Percentiles rank a stretch among this genome's conserved stretches.
Evolutionary conservation across 1,140 invertebrate species (phyloP).

Genomic region (Hestina assimilis): DNA sequence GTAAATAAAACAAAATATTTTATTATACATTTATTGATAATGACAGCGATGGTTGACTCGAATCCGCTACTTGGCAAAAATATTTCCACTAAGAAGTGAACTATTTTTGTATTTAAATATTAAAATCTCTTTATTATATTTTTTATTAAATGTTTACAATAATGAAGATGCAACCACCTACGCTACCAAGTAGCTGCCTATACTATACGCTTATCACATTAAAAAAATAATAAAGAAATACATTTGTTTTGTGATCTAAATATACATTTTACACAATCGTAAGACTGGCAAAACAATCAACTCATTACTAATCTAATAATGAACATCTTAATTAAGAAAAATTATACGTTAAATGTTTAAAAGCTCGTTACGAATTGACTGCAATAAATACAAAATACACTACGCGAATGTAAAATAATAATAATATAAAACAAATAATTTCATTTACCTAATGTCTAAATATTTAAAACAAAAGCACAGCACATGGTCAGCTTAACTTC

Average conservation of each 20-base stretch:
- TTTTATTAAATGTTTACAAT: conserved; percentile 57
- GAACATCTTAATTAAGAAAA: conserved; percentile 46
- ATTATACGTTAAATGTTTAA: conserved; percentile 41
- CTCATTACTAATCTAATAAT: conserved; percentile 40
- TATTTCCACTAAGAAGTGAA: conserved; percentile 73
- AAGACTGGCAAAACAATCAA: conserved; percentile 59
- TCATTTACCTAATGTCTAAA: conserved; percentile 65
- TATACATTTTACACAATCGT: conserved; percentile 55
- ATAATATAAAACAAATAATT: conserved; percentile 71
- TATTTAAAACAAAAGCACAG: conserved; percentile 77
- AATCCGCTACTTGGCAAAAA: conserved; percentile 76
- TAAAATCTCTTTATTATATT: conserved; percentile 76
- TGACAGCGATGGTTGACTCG: conserved; percentile 76
- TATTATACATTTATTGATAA: conserved; percentile 77
- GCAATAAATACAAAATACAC: conserved; percentile 70
- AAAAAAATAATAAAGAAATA: conserved; percentile 54
- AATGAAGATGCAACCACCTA: conserved; percentile 67
- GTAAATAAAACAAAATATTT: conserved; percentile 49
- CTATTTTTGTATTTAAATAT: conserved; percentile 73
- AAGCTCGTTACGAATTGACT: conserved; percentile 67
- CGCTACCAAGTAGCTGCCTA: conserved; percentile 62
- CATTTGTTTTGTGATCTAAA: conserved; percentile 65
- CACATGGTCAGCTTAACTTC: conserved; percentile 75
- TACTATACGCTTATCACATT: conserved; percentile 52
- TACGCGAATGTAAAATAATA: conserved; percentile 54